A percentile compares a stretch with the other conserved stretches of the same genome.
phyloP scores from a whole-genome alignment of 2,888 invertebrate genomes.

The Eupsilia transversa region DNA sequence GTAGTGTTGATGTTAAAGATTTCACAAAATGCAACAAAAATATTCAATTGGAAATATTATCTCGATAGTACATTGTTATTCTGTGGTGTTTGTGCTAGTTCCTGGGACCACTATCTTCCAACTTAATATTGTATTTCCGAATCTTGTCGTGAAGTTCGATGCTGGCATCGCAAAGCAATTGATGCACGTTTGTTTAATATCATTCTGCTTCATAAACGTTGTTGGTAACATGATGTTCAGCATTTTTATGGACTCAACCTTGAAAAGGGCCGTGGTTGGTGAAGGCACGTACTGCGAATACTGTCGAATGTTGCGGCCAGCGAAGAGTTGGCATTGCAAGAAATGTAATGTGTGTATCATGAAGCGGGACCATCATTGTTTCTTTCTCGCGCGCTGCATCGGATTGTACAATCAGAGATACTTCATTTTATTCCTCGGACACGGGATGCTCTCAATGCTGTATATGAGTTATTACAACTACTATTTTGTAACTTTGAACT shows the following conservation, averaged over 20 bases:
- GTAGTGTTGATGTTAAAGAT: neutral
- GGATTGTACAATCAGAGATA: conserved; percentile 95
- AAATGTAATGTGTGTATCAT: conserved; percentile 95
- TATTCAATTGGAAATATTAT: conserved; percentile 37
- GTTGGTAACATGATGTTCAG: conserved; percentile 80
- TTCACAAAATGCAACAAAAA: conserved; percentile 30
- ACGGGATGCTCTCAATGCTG: conserved; percentile 92
- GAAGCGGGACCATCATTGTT: conserved; percentile 96
- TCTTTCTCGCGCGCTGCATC: conserved; percentile 95
- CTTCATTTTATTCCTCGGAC: conserved; percentile 93
- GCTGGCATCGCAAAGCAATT: conserved; percentile 70
- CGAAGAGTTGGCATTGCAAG: conserved; percentile 96
- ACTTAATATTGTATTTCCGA: conserved; percentile 76
- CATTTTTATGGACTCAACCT: conserved; percentile 74
- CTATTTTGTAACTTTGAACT: conserved; percentile 89
- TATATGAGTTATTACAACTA: conserved; percentile 93
- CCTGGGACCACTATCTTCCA: conserved; percentile 78
- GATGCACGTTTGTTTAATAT: conserved; percentile 72
- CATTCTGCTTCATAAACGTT: conserved; percentile 79
- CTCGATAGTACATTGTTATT: conserved; percentile 70
- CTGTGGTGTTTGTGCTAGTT: conserved; percentile 71
- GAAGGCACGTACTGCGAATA: conserved; percentile 91
- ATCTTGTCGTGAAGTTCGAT: conserved; percentile 69
- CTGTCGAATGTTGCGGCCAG: conserved; percentile 93
- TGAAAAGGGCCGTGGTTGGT: conserved; percentile 54